phyloP scores from a whole-genome alignment of 1,140 invertebrate species.

The Penaeus indicus region DNA sequence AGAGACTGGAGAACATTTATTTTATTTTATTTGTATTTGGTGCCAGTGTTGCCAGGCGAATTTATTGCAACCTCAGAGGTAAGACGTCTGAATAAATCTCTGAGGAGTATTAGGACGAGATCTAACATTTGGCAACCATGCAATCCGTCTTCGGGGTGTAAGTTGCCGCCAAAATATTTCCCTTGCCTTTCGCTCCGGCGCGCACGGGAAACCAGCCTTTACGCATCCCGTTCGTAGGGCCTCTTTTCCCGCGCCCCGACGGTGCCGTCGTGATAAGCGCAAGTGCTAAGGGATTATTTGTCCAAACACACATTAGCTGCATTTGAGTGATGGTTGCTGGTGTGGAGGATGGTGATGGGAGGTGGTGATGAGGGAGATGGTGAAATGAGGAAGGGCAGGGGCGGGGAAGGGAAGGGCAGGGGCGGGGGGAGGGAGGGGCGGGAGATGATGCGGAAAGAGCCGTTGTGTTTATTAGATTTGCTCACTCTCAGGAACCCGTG shows the following conservation, averaged over 20 bases:
- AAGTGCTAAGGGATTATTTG: conserved; percentile 48
- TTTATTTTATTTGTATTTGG: no score
- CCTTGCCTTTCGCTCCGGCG: no score
- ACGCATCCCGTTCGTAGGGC: neutral
- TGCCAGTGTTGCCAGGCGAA: no score
- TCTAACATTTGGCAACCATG: conserved; percentile 8
- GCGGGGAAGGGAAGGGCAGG: no score
- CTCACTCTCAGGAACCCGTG: no score
- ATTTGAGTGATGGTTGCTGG: conserved; percentile 42
- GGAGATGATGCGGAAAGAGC: no score
- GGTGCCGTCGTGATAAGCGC: conserved; percentile 31
- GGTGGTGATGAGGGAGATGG: neutral
- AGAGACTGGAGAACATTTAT: no score
- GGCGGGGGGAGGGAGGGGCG: no score
- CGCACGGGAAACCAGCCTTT: neutral
- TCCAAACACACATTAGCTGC: conserved; percentile 43
- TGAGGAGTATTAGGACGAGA: neutral
- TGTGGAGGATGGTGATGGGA: conserved; percentile 12
- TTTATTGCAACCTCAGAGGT: no score
- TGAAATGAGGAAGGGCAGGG: neutral
- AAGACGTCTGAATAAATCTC: no score
- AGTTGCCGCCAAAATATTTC: conserved; percentile 35
- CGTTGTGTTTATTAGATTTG: no score
- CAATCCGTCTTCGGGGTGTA: conserved; percentile 28
- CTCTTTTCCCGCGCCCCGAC: neutral